phyloP scores from a whole-genome alignment of 2,888 invertebrate species.

The Zootermopsis nevadensis region DNA sequence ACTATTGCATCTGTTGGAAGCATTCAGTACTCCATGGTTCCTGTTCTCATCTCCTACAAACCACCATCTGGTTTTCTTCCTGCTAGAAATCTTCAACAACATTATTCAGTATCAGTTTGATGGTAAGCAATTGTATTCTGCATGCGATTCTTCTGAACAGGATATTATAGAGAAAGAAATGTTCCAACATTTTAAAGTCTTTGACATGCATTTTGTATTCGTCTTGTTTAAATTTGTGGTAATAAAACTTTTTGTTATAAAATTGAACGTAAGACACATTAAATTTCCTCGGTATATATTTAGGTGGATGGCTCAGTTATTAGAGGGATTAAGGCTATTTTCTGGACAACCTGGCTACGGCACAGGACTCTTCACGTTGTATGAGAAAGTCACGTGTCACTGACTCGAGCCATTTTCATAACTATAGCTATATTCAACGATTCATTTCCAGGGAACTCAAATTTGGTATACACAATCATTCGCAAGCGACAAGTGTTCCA shows the following conservation, averaged over 20 bases:
- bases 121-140: slow-evolving; percentile 67
- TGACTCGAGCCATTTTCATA: too few species aligned
- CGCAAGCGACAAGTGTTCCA: slow-evolving; percentile 99
- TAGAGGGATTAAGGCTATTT: too few species aligned
- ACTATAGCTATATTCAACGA: slow-evolving; percentile 33
- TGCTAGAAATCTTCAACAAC: slow-evolving; percentile 99
- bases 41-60: slow-evolving; percentile 95
- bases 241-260: too few species aligned
- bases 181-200: background rate
- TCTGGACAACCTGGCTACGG: too few species aligned
- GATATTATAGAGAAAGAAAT: too few species aligned
- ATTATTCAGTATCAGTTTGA: slow-evolving; percentile 99
- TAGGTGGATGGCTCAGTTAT: too few species aligned
- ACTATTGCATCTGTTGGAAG: slow-evolving; percentile 94
- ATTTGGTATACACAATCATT: slow-evolving; percentile 98
- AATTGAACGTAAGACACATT: too few species aligned
- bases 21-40: slow-evolving; percentile 99
- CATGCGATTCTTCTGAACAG: background rate
- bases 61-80: slow-evolving; percentile 97
- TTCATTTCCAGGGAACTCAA: slow-evolving; percentile 81
- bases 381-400: too few species aligned
- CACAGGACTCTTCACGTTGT: too few species aligned
- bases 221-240: too few species aligned
- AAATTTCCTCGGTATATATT: too few species aligned
- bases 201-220: too few species aligned